phyloP scores from a whole-genome alignment of 2,113 vertebrate species.

The Phocoena sinus region DNA sequence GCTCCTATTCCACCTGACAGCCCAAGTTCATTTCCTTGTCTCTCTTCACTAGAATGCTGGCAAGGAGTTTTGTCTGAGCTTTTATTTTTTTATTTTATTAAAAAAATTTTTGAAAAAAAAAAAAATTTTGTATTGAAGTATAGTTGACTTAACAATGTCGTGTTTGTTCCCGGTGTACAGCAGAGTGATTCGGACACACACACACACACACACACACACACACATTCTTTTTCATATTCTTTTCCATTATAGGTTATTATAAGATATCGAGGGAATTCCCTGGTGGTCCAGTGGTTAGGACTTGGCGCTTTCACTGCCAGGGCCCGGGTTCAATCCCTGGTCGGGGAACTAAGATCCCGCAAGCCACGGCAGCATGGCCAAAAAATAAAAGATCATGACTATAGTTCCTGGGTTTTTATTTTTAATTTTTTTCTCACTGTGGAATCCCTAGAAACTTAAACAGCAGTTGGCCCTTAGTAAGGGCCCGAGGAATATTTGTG shows the following conservation, averaged over 20 bases:
- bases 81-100: neutral
- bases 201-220: accelerated
- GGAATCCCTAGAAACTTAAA: neutral
- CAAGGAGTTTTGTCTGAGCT: neutral
- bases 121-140: neutral
- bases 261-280: neutral
- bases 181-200: neutral
- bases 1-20: neutral
- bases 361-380: neutral
- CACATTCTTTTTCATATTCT: neutral
- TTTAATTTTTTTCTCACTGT: neutral
- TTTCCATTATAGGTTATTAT: neutral
- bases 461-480: neutral
- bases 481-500: neutral
- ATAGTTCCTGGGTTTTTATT: neutral
- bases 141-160: neutral
- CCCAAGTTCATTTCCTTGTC: neutral
- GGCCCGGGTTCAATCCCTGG: neutral
- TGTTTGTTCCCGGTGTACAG: neutral
- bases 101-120: accelerated
- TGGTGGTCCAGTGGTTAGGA: neutral
- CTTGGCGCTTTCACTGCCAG: neutral
- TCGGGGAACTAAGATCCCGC: neutral
- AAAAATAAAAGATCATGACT: neutral
- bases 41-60: neutral